Percentiles rank a stretch among this genome's conserved stretches.
Conservation (phyloP, 2,888 invertebrate genomes). For the Drosophila niveifrons region DNA sequence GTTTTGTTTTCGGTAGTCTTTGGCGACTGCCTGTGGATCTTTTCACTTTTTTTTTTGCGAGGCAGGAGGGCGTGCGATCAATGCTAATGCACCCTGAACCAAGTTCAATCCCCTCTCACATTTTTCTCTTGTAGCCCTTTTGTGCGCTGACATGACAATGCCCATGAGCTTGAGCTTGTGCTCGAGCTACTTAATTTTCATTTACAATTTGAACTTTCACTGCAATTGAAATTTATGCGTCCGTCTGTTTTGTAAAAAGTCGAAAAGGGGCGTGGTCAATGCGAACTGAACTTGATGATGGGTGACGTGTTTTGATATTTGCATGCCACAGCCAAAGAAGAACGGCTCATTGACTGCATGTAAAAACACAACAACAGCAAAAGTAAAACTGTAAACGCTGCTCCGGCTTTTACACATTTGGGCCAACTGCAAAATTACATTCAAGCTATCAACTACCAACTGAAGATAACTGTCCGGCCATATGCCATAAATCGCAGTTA, state of each 20-base stretch:
- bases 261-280: conserved; percentile 39
- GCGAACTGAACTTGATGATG: conserved; percentile 50
- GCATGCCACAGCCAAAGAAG: conserved; percentile 31
- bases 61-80: conserved; percentile 24
- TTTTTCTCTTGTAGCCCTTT: not conserved
- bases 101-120: not conserved
- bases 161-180: conserved; percentile 40
- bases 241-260: conserved; percentile 21
- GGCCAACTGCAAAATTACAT: conserved; percentile 33
- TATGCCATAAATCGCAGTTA: conserved; percentile 35
- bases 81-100: conserved; percentile 17
- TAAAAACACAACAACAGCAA: not conserved
- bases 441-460: not conserved
- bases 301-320: conserved; percentile 64
- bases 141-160: conserved; percentile 33
- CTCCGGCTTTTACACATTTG: conserved; percentile 47
- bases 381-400: conserved; percentile 57
- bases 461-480: conserved; percentile 34
- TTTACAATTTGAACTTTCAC: conserved; percentile 69
- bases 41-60: conserved; percentile 34
- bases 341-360: conserved; percentile 24
- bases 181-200: conserved; percentile 56
- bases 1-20: conserved; percentile 39
- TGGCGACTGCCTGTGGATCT: conserved; percentile 34
- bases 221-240: conserved; percentile 75